phyloP scores from a whole-genome alignment of 2,888 invertebrate genomes.

The Rhopalosiphum nymphaeae region DNA sequence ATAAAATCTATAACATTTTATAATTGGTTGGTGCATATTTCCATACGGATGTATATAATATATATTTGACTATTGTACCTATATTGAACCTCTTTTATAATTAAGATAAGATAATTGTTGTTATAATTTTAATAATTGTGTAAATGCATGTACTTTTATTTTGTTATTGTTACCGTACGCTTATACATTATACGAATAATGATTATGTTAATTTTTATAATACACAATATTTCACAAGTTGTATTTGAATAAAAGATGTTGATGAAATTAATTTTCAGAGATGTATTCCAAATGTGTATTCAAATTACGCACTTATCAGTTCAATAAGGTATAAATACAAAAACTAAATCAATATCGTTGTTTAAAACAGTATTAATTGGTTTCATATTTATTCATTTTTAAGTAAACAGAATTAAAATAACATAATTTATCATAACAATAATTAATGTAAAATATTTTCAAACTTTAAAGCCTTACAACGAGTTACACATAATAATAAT shows the following conservation, averaged over 20 bases:
- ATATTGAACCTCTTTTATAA: slow-evolving; percentile 29
- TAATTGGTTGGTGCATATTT: background rate
- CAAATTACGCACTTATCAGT: background rate
- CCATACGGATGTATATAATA: background rate
- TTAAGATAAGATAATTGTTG: background rate
- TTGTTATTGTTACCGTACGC: background rate
- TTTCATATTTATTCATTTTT: background rate
- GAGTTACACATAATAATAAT: too few species aligned
- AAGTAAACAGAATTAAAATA: background rate
- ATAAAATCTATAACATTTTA: background rate
- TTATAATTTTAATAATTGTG: slow-evolving; percentile 30
- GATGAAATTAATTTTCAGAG: background rate
- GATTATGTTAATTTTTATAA: slow-evolving; percentile 12
- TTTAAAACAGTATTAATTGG: background rate
- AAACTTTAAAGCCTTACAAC: too few species aligned
- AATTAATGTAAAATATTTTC: too few species aligned
- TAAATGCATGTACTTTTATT: background rate
- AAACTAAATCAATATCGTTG: background rate
- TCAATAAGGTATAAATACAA: background rate
- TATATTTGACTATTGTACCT: slow-evolving; percentile 12
- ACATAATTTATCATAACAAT: too few species aligned
- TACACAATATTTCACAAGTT: slow-evolving; percentile 12
- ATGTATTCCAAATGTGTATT: background rate
- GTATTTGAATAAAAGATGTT: slow-evolving; percentile 13
- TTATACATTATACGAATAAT: background rate